These are phyloP conservation scores for Paedocypris sp. DNA, from an alignment of 2,113 vertebrate species.

Conservation along the genomic window DNA sequence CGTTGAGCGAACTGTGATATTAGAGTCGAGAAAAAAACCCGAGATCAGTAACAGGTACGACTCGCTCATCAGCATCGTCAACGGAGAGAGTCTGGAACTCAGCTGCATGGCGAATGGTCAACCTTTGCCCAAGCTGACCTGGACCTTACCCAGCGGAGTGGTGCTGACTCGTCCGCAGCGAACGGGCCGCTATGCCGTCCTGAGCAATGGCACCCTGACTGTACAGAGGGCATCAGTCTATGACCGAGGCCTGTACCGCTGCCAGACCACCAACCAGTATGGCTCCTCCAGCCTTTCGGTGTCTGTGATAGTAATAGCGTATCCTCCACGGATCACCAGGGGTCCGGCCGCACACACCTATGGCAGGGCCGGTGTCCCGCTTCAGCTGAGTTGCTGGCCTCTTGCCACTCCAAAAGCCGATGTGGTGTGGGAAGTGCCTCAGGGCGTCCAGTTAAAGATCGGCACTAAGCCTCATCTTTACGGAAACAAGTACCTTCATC, in stretches of 20 bases:
- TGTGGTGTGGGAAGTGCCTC: conserved; percentile 82
- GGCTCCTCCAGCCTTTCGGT: conserved; percentile 59
- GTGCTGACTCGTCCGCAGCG: conserved; percentile 60
- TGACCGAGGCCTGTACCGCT: conserved; percentile 78
- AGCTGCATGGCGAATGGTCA: conserved; percentile 53
- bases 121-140: conserved; percentile 49
- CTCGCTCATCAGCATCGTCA: conserved; percentile 72
- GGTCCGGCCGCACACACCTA: conserved; percentile 75
- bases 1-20: conserved; percentile 55
- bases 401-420: conserved; percentile 77
- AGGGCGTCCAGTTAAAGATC: conserved; percentile 64
- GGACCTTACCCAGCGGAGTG: conserved; percentile 73
- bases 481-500: conserved; percentile 78
- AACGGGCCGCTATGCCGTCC: conserved; percentile 54
- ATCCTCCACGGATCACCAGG: conserved; percentile 79
- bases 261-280: conserved; percentile 53
- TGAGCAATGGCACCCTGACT: conserved; percentile 71
- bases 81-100: conserved; percentile 74
- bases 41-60: conserved; percentile 56
- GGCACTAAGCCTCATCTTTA: conserved; percentile 68
- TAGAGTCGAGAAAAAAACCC: conserved; percentile 58
- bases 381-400: conserved; percentile 74
- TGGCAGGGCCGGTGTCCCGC: conserved; percentile 64
- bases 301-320: conserved; percentile 85
- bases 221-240: conserved; percentile 73